phyloP scores from a whole-genome alignment of 2,888 invertebrate genomes.

The Philopedon plagiatum region DNA sequence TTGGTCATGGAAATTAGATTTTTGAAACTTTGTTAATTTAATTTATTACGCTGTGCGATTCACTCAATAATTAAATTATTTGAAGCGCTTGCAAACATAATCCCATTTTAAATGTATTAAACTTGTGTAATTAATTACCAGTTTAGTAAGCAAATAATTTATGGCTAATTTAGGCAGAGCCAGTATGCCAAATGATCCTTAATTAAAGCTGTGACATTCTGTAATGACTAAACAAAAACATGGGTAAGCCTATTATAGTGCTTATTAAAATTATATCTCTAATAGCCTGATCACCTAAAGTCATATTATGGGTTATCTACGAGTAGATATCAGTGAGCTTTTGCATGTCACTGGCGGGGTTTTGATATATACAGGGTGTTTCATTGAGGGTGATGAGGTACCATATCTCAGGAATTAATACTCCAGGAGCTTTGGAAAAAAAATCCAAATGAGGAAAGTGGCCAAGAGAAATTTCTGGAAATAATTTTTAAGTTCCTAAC shows the following conservation, averaged over 20 bases:
- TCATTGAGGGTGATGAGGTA: no score
- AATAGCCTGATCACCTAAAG: no score
- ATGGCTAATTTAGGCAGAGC: constrained; percentile 55
- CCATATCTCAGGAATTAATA: no score
- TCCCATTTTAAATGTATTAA: constrained; percentile 55
- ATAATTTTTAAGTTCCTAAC: no score
- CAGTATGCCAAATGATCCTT: constrained; percentile 42
- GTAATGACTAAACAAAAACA: constrained; percentile 4
- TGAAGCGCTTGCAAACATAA: constrained; percentile 54
- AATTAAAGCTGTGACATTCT: constrained; percentile 46
- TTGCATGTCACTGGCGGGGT: no score
- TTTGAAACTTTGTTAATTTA: neutral
- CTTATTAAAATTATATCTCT: neutral
- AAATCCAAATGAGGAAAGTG: no score
- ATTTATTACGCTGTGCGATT: constrained; percentile 17
- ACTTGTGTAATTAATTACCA: constrained; percentile 56
- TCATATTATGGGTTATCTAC: no score
- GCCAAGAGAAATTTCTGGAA: no score
- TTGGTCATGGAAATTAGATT: neutral
- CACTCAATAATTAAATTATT: constrained; percentile 53
- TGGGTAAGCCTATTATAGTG: neutral
- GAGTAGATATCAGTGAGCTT: no score
- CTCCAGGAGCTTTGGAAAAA: no score
- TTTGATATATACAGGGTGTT: no score
- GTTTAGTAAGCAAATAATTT: constrained; percentile 56